Conservation (phyloP, 2,113 vertebrate species). For the Perccottus glenii region DNA sequence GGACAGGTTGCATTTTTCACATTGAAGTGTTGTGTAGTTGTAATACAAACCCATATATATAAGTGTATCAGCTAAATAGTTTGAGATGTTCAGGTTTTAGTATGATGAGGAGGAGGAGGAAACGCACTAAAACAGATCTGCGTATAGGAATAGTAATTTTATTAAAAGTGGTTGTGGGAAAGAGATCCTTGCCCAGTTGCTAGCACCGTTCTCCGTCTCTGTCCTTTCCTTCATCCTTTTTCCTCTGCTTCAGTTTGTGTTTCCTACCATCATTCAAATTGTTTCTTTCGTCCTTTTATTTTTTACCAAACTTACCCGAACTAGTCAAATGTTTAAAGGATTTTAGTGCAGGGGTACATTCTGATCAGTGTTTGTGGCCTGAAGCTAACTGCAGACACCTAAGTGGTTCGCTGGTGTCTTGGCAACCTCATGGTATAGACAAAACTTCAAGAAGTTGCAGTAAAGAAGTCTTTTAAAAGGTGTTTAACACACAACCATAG, state of each 20-base stretch:
- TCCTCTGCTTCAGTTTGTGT: slow-evolving; percentile 34
- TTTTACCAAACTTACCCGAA: too few species aligned
- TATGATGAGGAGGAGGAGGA: too few species aligned
- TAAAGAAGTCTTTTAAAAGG: slow-evolving; percentile 7
- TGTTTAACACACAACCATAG: background rate
- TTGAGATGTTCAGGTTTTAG: too few species aligned
- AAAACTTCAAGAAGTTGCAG: slow-evolving; percentile 9
- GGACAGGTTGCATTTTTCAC: too few species aligned
- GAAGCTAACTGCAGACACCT: background rate
- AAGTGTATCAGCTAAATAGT: too few species aligned
- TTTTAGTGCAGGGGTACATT: background rate
- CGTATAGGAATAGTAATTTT: too few species aligned
- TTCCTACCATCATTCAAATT: background rate
- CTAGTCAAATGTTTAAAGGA: background rate
- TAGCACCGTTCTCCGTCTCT: background rate
- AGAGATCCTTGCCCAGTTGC: too few species aligned
- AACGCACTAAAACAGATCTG: too few species aligned
- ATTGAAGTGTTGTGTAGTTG: too few species aligned
- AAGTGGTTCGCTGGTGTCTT: background rate
- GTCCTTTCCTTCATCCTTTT: slow-evolving; percentile 9
- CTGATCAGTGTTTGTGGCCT: too few species aligned
- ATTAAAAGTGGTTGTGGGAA: slow-evolving; percentile 5
- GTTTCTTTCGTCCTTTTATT: too few species aligned
- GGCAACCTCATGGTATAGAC: background rate
- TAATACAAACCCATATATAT: too few species aligned